Evolutionary conservation across 1,140 invertebrate species (phyloP), one percentile per base, ranked within the genome.

Genomic region (Eciton burchellii): DNA sequence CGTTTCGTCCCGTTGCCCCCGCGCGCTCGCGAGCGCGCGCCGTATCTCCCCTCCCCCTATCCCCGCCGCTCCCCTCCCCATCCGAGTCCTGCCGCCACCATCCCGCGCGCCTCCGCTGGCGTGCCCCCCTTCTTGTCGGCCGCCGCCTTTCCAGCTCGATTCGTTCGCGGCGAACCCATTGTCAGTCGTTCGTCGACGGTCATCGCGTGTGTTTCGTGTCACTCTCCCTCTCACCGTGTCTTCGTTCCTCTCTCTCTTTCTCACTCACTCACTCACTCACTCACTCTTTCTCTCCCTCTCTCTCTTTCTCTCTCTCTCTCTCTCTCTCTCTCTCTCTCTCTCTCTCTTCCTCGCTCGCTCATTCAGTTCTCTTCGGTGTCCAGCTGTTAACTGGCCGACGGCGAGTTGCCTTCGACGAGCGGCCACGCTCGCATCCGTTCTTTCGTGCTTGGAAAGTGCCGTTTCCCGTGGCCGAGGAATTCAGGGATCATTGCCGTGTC

Each of bases 181-280:
- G 84, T 90, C 90, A 91, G 89, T 91, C 87, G 88, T 90, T 86
- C 49, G 84, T 82, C 84, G 89, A 57, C 88, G 62, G 81, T 71
- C 57, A 68, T 60, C 74, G 77, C 47, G 85, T 56, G 74, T 63
- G 84, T 84, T 72, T 88, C 81, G 47, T 4, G 62, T 52, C 21
- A 74, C 41, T 81, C 79, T 57, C 47, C 49, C 35, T 16, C 49
- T 43, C 54, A n/a, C n/a, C n/a, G n/a, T n/a, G n/a, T n/a, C n/a
- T n/a, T 60, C 11, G 52, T 76, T 45, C 45, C 29, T 49, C 71
- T 19, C 24, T 52, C 49, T n/a, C n/a, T n/a, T n/a, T n/a, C n/a
- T n/a, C n/a, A n/a, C n/a, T n/a, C n/a, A n/a, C n/a, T n/a, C n/a
- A n/a, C n/a, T n/a, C n/a, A n/a, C n/a, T n/a, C n/a, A n/a, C n/a